Conservation (phyloP, 2,888 invertebrate species). For the Cantharis nigra region DNA sequence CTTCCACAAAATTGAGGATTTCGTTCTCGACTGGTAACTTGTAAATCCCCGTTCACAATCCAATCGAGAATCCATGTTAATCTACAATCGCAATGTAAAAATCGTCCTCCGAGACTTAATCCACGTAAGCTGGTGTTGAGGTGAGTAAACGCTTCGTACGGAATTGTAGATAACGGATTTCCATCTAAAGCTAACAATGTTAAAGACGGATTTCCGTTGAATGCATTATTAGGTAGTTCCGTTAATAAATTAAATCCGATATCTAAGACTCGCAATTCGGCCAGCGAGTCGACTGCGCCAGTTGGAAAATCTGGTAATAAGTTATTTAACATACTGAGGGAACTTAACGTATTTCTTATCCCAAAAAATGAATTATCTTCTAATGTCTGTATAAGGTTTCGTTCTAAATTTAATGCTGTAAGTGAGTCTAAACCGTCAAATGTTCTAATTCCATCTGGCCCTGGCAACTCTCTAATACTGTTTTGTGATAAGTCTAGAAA, state of each 20-base stretch:
- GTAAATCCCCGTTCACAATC: slow-evolving; percentile 85
- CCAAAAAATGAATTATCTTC: slow-evolving; percentile 78
- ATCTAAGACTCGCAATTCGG: slow-evolving; percentile 84
- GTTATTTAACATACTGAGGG: slow-evolving; percentile 87
- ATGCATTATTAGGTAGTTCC: slow-evolving; percentile 78
- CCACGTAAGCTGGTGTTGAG: slow-evolving; percentile 84
- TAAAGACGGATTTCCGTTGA: slow-evolving; percentile 80
- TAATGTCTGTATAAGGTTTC: slow-evolving; percentile 82
- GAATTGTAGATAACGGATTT: slow-evolving; percentile 84
- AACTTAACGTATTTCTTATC: slow-evolving; percentile 80
- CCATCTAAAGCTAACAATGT: slow-evolving; percentile 89
- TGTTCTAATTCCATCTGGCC: slow-evolving; percentile 64
- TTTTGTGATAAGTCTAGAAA: slow-evolving; percentile 91
- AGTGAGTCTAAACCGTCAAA: slow-evolving; percentile 81
- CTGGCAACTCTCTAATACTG: slow-evolving; percentile 79
- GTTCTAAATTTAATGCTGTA: slow-evolving; percentile 85
- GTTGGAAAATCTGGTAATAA: slow-evolving; percentile 86
- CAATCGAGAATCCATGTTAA: slow-evolving; percentile 88
- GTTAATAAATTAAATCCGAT: slow-evolving; percentile 90
- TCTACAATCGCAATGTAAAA: slow-evolving; percentile 86
- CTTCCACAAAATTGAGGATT: slow-evolving; percentile 92
- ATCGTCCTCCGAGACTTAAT: slow-evolving; percentile 84
- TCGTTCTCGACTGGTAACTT: slow-evolving; percentile 89
- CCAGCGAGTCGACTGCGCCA: slow-evolving; percentile 74
- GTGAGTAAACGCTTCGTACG: slow-evolving; percentile 76